Conservation (phyloP, 2,888 invertebrate species). For the Xestia ashworthii region DNA sequence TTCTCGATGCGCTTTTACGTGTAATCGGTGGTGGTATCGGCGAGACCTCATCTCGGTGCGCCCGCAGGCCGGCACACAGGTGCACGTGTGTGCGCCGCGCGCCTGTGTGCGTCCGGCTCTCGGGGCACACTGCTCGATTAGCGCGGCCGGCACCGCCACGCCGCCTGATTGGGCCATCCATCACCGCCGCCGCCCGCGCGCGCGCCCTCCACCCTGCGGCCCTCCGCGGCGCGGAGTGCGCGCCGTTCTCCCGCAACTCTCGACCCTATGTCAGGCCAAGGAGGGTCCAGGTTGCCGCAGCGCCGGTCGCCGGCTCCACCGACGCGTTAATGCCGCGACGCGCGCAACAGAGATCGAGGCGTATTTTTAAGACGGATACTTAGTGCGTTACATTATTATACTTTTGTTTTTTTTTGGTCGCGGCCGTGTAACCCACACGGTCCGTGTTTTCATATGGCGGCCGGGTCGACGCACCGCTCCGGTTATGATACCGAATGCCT, state of each 20-base stretch:
- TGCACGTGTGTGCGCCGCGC: conserved; percentile 75
- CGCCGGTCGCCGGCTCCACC: conserved; percentile 68
- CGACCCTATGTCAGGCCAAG: conserved; percentile 68
- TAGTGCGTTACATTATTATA: conserved; percentile 90
- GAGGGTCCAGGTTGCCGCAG: conserved; percentile 66
- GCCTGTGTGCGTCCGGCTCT: conserved; percentile 83
- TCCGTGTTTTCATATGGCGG: conserved; percentile 83
- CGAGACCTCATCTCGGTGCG: conserved; percentile 68
- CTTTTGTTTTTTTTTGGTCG: conserved; percentile 85
- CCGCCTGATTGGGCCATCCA: conserved; percentile 91
- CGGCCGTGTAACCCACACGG: conserved; percentile 87
- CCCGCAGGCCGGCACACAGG: conserved; percentile 69
- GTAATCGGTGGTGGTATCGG: conserved; percentile 74
- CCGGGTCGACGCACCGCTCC: conserved; percentile 87
- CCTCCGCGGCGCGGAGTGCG: conserved; percentile 76
- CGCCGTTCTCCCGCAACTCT: conserved; percentile 69
- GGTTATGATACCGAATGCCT: conserved; percentile 89
- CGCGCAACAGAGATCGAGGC: conserved; percentile 87
- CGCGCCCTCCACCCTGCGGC: conserved; percentile 83
- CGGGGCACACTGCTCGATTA: conserved; percentile 88
- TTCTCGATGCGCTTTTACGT: conserved; percentile 83
- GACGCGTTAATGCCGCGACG: conserved; percentile 84
- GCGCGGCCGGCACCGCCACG: conserved; percentile 88
- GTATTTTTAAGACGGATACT: conserved; percentile 90
- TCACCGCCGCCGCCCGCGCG: conserved; percentile 83